A percentile compares a stretch with the other conserved stretches of the same genome.
These are phyloP conservation scores for Phytoseiulus persimilis DNA, from an alignment of 2,888 invertebrate genomes.

Conservation along the genomic window DNA sequence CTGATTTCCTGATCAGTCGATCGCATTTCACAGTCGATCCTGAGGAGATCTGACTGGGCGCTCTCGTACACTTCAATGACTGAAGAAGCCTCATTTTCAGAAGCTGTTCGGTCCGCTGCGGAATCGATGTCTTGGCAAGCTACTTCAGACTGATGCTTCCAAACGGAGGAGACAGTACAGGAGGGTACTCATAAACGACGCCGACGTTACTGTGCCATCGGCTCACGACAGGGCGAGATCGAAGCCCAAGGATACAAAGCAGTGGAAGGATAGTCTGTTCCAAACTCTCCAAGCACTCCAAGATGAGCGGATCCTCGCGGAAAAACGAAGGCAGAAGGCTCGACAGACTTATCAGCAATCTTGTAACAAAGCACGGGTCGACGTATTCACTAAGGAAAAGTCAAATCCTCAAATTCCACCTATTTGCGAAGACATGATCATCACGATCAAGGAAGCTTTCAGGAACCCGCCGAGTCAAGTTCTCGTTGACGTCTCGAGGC, in stretches of 20 bases:
- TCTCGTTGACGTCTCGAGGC: slow-evolving; percentile 57
- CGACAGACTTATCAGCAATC: background rate
- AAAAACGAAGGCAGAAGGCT: background rate
- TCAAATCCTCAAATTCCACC: slow-evolving; percentile 6
- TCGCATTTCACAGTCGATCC: too few relatives aligned
- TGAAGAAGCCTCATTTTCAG: background rate
- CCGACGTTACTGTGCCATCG: background rate
- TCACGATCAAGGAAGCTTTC: background rate
- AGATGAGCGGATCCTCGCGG: background rate
- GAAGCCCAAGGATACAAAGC: background rate
- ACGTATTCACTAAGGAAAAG: background rate
- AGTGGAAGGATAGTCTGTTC: background rate
- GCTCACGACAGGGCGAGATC: background rate
- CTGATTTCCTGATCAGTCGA: too few relatives aligned
- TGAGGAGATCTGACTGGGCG: too few relatives aligned
- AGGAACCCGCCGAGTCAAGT: slow-evolving; percentile 57
- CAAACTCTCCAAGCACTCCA: background rate
- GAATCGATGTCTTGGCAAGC: background rate
- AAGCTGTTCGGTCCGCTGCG: background rate
- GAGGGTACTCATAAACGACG: background rate
- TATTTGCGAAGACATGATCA: background rate
- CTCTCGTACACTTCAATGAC: too few relatives aligned
- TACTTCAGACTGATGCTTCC: background rate
- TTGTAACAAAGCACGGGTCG: background rate
- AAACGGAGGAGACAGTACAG: background rate